phyloP scores from a whole-genome alignment of 2,797 vertebrate genomes.

The Danio tinwini region DNA sequence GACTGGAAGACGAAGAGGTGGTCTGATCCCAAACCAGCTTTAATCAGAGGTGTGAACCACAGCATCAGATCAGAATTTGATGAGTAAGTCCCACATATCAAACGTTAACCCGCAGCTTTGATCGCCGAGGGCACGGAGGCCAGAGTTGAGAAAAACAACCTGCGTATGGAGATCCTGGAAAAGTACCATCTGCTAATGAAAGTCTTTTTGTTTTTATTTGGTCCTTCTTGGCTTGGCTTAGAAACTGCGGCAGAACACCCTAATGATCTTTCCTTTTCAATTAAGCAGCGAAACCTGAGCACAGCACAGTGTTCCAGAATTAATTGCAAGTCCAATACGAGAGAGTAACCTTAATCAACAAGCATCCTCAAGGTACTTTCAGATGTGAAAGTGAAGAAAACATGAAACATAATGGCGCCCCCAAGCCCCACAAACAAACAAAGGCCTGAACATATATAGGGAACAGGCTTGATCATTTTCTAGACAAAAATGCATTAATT shows the following conservation, averaged over 20 bases:
- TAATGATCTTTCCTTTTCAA: slow-evolving; percentile 63
- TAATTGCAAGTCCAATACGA: slow-evolving; percentile 58
- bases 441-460: not conserved
- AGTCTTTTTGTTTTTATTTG: slow-evolving; percentile 53
- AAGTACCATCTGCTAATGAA: slow-evolving; percentile 52
- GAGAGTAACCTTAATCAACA: slow-evolving; percentile 29
- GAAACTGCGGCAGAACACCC: slow-evolving; percentile 43
- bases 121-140: slow-evolving; percentile 21
- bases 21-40: not conserved
- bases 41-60: slow-evolving; percentile 43
- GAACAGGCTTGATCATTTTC: not conserved
- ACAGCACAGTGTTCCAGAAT: slow-evolving; percentile 42
- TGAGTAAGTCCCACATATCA: slow-evolving; percentile 13
- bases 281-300: slow-evolving; percentile 48
- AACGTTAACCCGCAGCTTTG: slow-evolving; percentile 30
- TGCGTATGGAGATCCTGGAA: slow-evolving; percentile 32
- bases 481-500: not conserved
- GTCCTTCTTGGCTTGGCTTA: slow-evolving; percentile 40
- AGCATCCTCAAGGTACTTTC: slow-evolving; percentile 7
- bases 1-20: not conserved
- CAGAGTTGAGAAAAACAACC: slow-evolving; percentile 34
- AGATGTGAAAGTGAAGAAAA: slow-evolving; percentile 5
- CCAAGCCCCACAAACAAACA: not conserved
- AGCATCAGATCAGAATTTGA: slow-evolving; percentile 11
- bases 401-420: not conserved